Evolutionary conservation across 2,888 invertebrate genomes (phyloP).

Genomic region (Lithodes maja): DNA sequence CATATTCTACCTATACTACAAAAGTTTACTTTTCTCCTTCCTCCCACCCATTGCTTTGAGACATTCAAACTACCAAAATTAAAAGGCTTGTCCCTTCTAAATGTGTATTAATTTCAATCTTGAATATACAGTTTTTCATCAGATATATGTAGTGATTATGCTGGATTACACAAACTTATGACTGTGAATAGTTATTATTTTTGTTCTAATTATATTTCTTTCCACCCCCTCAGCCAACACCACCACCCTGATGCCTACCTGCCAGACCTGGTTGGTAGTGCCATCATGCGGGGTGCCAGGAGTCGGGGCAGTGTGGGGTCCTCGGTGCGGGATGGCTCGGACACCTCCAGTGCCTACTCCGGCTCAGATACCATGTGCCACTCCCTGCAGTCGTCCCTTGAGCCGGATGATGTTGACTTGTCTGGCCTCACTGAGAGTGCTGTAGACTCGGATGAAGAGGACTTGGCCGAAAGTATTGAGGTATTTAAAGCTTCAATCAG

Average conservation of each 20-base stretch:
- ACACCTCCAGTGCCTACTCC: slow-evolving; percentile 96
- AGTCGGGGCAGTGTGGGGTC: slow-evolving; percentile 68
- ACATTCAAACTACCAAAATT: no score
- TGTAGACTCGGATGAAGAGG: slow-evolving; percentile 96
- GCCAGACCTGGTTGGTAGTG: slow-evolving; percentile 65
- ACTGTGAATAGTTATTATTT: not conserved
- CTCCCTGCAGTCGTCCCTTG: slow-evolving; percentile 70
- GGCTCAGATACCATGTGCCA: slow-evolving; percentile 94
- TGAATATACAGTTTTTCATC: no score
- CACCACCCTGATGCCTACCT: slow-evolving; percentile 60
- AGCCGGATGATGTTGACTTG: slow-evolving; percentile 87
- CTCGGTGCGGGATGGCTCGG: slow-evolving; percentile 85
- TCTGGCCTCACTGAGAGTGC: slow-evolving; percentile 96
- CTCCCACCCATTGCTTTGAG: no score
- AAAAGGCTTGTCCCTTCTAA: no score
- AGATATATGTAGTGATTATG: no score
- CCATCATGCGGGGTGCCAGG: slow-evolving; percentile 59
- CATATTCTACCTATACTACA: no score
- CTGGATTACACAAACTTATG: no score
- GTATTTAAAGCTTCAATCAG: slow-evolving; percentile 14
- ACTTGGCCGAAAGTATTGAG: slow-evolving; percentile 74
- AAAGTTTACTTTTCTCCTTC: no score
- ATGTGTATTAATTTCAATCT: no score
- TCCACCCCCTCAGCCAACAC: slow-evolving; percentile 30
- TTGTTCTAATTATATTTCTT: not conserved